Base-by-base conservation (phyloP, 2,113 vertebrate genomes). In the Hydropotes inermis region DNA sequence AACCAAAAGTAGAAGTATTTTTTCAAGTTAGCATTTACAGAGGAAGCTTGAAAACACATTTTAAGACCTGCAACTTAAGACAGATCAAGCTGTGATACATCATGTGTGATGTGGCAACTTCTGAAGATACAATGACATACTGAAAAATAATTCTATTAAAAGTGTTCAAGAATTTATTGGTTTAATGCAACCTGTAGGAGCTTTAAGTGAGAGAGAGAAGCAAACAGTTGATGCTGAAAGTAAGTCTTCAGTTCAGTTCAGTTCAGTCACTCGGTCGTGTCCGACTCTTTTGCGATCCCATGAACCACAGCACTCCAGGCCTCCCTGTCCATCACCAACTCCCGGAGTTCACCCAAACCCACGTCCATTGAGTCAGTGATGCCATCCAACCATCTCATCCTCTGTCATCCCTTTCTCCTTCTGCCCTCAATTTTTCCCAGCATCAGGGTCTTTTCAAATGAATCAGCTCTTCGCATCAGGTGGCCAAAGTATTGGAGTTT, bases 101-200 rank as follows among this genome's bases (percentile, higher is more conserved):
- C 52, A 16, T 45, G 81, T 39, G 36, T 12, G n/a, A 45, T 13
- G 33, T 4, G 64, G 14, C 17, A 93, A 91, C 50, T 82, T 78
- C 45, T 86, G 64, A 97, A 50, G 28, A 61, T 39, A 95, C 92
- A 83, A 84, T 86, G 78, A 94, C 13, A 14, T 43, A 45, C 30
- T 93, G 64, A 96, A 94, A 86, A 93, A 57, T 50, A 94, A 78
- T 76, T 90, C 30, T 84, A 17, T 87, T 78, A 94, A 83, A 97
- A 82, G 45, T 39, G 60, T 91, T 86, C 50, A 87, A 87, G 78
- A 95, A 84, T 39, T 85, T 89, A 67, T 15, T 28, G 94, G 88
- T 70, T 94, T 86, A 52, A 74, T 14, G 76, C 58, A 95, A 83
- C 83, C 61, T 93, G 33, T 57, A 76, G 50, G 43, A 39, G 15